Conservation (phyloP, 2,113 vertebrate genomes). For the Etia nguti region DNA sequence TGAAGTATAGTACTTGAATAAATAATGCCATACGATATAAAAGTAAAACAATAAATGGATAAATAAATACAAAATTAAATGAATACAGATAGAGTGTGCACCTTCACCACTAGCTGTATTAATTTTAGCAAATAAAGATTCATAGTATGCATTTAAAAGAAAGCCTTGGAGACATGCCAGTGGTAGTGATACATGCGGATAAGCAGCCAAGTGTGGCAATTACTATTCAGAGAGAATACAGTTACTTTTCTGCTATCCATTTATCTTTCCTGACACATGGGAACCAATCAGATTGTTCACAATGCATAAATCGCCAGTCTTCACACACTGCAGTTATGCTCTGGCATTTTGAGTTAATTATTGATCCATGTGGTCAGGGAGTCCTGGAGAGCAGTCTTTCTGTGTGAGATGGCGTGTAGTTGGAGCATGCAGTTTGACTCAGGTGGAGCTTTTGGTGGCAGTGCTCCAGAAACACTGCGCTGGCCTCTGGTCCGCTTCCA, state of each 20-base stretch:
- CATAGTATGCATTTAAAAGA: not conserved
- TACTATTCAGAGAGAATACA: not conserved
- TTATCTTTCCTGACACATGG: constrained; percentile 22
- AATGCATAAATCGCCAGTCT: not conserved
- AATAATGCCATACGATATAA: not conserved
- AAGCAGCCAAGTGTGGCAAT: constrained; percentile 27
- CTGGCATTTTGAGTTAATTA: constrained; percentile 4
- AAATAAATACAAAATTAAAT: not conserved
- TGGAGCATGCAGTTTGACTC: not conserved
- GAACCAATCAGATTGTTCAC: constrained; percentile 1
- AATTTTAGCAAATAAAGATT: not conserved
- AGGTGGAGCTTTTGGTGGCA: constrained; percentile 28
- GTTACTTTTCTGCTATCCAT: not conserved
- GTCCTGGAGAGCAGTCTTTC: not conserved
- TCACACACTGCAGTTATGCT: not conserved
- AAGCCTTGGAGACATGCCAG: not conserved
- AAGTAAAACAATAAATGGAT: not conserved
- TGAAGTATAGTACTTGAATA: not conserved
- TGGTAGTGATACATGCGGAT: not conserved
- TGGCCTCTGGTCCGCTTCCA: constrained; percentile 37
- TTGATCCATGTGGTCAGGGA: constrained; percentile 5
- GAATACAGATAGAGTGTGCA: not conserved
- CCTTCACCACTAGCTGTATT: not conserved
- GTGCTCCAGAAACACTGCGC: constrained; percentile 13
- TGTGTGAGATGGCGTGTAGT: not conserved